A percentile compares a stretch with the other conserved stretches of the same genome.
These are phyloP conservation scores for Cydia splendana DNA, from an alignment of 1,140 invertebrate genomes.

Conservation along the genomic window DNA sequence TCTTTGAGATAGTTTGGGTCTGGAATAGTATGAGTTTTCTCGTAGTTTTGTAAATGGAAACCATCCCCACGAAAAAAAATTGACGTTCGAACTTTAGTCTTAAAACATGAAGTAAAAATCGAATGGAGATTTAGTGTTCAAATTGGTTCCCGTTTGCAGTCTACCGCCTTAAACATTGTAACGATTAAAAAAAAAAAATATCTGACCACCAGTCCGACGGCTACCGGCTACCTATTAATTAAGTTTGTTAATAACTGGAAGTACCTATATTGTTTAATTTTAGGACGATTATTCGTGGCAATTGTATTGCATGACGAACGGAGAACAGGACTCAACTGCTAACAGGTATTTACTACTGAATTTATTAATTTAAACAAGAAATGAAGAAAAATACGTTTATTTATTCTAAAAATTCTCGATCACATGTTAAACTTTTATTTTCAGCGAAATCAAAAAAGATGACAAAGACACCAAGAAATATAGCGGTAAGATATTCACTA, in stretches of 20 bases:
- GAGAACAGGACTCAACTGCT: slow-evolving; percentile 53
- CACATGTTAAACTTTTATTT: slow-evolving; percentile 41
- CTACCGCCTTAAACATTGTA: too few relatives aligned
- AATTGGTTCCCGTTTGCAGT: too few relatives aligned
- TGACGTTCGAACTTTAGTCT: too few relatives aligned
- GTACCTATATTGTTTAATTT: slow-evolving; percentile 34
- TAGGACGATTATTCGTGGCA: slow-evolving; percentile 73
- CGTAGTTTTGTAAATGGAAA: too few relatives aligned
- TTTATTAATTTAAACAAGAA: not conserved
- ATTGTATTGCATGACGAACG: slow-evolving; percentile 70
- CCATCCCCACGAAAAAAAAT: too few relatives aligned
- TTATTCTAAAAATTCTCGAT: not conserved
- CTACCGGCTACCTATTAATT: too few relatives aligned
- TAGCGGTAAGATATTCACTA: slow-evolving; percentile 54
- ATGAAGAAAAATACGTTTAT: not conserved
- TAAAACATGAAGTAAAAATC: too few relatives aligned
- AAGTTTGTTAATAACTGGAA: too few relatives aligned
- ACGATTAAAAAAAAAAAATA: too few relatives aligned
- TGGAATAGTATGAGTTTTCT: too few relatives aligned
- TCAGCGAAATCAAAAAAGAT: slow-evolving; percentile 62
- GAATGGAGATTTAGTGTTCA: too few relatives aligned
- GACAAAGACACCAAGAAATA: slow-evolving; percentile 66
- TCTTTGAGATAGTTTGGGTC: slow-evolving; percentile 9
- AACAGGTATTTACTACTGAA: slow-evolving; percentile 50
- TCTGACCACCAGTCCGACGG: too few relatives aligned